A percentile compares a stretch with the other conserved stretches of the same genome.
Conservation (phyloP, 2,113 vertebrate genomes). For the Galbula dea region DNA sequence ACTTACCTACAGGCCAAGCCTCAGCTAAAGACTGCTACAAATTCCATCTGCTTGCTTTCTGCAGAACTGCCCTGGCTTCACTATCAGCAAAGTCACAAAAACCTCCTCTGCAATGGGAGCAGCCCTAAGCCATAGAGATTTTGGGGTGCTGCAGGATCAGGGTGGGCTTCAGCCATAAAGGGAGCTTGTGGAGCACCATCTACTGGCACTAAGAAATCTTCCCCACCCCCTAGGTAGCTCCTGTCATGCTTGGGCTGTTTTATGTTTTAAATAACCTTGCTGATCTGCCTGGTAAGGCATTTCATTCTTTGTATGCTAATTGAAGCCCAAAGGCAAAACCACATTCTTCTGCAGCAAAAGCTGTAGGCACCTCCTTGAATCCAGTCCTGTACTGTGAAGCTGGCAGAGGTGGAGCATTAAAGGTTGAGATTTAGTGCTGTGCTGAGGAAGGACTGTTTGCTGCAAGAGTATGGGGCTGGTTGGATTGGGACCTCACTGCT, state of each 20-base stretch:
- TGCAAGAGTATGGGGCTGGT: background rate
- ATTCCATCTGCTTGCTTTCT: background rate
- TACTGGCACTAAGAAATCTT: background rate
- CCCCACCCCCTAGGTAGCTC: background rate
- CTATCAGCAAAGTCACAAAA: background rate
- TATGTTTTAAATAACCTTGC: background rate
- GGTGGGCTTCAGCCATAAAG: background rate
- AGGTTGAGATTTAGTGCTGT: conserved; percentile 5
- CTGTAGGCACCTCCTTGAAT: background rate
- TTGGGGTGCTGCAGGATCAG: background rate
- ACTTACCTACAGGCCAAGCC: background rate
- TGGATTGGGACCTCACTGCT: conserved; percentile 1
- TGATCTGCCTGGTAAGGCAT: background rate
- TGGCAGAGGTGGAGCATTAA: background rate
- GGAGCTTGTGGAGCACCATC: background rate
- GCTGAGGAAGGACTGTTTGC: background rate
- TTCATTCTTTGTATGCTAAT: conserved; percentile 7
- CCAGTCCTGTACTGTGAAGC: background rate
- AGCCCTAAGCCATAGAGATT: background rate
- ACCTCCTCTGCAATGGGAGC: background rate
- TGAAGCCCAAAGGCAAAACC: background rate
- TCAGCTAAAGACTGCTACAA: background rate
- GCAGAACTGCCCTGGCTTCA: background rate
- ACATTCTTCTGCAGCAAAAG: background rate
- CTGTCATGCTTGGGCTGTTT: background rate